These are phyloP conservation scores for Ctenomys sociabilis DNA, from an alignment of 2,113 vertebrate genomes.

Conservation along the genomic window DNA sequence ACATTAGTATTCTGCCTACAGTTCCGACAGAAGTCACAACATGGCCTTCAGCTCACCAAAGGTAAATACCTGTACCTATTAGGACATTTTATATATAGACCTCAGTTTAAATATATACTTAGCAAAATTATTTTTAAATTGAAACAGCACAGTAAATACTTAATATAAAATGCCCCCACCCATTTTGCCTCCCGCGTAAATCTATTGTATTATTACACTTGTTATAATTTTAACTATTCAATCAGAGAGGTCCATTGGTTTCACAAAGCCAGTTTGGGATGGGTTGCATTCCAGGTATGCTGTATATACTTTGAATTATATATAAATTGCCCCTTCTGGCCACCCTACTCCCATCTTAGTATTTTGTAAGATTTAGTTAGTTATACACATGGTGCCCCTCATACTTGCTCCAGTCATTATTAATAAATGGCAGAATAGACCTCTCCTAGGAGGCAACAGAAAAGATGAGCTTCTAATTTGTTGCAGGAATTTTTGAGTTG, in stretches of 20 bases:
- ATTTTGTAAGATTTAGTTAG: conserved; percentile 84
- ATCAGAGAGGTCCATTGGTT: conserved; percentile 84
- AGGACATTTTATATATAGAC: conserved; percentile 84
- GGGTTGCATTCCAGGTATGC: conserved; percentile 87
- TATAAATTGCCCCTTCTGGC: conserved; percentile 80
- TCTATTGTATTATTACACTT: conserved; percentile 80
- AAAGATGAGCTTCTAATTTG: conserved; percentile 43
- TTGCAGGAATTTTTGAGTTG: conserved; percentile 67
- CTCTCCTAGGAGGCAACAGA: conserved; percentile 67
- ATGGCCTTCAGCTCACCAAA: conserved; percentile 86
- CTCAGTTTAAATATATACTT: conserved; percentile 81
- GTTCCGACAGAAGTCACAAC: conserved; percentile 78
- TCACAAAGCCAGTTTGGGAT: conserved; percentile 84
- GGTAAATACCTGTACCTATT: conserved; percentile 83
- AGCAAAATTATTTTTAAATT: conserved; percentile 84
- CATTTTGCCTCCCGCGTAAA: conserved; percentile 79
- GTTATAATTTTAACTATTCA: conserved; percentile 79
- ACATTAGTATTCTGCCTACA: conserved; percentile 71
- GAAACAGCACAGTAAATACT: conserved; percentile 79
- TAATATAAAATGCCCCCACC: conserved; percentile 79
- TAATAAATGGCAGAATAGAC: conserved; percentile 65
- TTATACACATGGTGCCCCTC: conserved; percentile 83
- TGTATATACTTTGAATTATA: conserved; percentile 88
- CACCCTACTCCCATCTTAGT: conserved; percentile 79
- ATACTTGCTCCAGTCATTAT: conserved; percentile 77